A percentile compares a stretch with the other conserved stretches of the same genome.
Conservation (phyloP, 2,888 invertebrate genomes). For the Mythimna pallens region DNA sequence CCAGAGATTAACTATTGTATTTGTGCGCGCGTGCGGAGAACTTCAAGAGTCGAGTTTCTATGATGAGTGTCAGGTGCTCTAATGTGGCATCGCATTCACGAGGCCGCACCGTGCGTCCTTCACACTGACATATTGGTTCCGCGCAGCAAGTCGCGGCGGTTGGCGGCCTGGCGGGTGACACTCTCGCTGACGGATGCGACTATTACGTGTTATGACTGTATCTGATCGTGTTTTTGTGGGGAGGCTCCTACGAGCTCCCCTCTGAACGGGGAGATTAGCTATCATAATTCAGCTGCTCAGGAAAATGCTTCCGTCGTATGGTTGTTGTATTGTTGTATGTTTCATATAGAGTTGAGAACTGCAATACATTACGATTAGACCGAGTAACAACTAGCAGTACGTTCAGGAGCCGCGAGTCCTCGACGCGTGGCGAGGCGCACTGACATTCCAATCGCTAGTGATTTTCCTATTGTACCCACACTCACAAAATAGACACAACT, state of each 20-base stretch:
- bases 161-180: neutral
- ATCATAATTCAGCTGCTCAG: conserved; percentile 6
- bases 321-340: neutral
- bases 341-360: neutral
- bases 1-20: no score
- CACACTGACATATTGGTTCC: conserved; percentile 33
- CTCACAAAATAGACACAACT: conserved; percentile 6
- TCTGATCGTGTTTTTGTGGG: conserved; percentile 22
- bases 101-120: neutral
- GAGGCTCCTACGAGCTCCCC: neutral
- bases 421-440: neutral
- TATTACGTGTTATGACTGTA: conserved; percentile 6
- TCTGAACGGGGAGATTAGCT: conserved; percentile 10
- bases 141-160: neutral
- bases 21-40: neutral
- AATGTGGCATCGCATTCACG: conserved; percentile 10
- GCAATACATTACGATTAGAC: neutral
- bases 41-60: neutral
- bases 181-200: conserved; percentile 16
- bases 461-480: conserved; percentile 8
- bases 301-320: neutral
- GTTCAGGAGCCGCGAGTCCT: neutral
- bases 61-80: conserved; percentile 6
- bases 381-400: neutral
- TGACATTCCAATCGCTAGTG: neutral